A percentile compares a stretch with the other conserved stretches of the same genome.
These are phyloP conservation scores for Drosophila mulleri DNA, from an alignment of 2,888 invertebrate species.

Conservation along the genomic window DNA sequence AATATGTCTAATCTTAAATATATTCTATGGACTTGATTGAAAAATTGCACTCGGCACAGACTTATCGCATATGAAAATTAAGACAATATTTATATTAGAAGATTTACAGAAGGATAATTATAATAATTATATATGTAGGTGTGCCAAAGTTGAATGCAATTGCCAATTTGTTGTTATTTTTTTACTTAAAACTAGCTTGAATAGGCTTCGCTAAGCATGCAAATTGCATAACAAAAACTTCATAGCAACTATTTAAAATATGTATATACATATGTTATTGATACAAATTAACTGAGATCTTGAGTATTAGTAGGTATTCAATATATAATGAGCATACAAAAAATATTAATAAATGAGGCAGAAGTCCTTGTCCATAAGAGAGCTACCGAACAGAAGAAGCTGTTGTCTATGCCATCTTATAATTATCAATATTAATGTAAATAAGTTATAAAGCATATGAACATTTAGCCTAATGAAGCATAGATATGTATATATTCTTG, in stretches of 20 bases:
- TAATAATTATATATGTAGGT: not conserved
- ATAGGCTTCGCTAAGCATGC: not conserved
- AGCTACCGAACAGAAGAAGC: too few species aligned
- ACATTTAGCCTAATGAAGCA: too few species aligned
- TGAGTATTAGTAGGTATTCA: too few species aligned
- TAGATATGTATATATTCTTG: too few species aligned
- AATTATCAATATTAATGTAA: too few species aligned
- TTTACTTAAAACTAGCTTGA: not conserved
- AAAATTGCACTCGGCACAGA: not conserved
- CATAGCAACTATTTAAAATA: not conserved
- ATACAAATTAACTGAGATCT: too few species aligned
- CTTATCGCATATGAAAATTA: not conserved
- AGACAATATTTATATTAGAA: not conserved
- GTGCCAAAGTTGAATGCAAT: not conserved
- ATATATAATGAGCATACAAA: too few species aligned
- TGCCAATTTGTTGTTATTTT: not conserved
- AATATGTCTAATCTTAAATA: not conserved
- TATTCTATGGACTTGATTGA: not conserved
- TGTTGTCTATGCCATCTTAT: too few species aligned
- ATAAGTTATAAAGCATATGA: too few species aligned
- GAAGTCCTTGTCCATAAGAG: too few species aligned
- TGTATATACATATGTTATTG: too few species aligned
- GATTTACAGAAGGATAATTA: not conserved
- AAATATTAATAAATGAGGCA: not conserved
- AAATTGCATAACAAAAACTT: not conserved